These are phyloP conservation scores for Dinoponera quadriceps DNA, from an alignment of 1,140 invertebrate species.

Conservation along the genomic window DNA sequence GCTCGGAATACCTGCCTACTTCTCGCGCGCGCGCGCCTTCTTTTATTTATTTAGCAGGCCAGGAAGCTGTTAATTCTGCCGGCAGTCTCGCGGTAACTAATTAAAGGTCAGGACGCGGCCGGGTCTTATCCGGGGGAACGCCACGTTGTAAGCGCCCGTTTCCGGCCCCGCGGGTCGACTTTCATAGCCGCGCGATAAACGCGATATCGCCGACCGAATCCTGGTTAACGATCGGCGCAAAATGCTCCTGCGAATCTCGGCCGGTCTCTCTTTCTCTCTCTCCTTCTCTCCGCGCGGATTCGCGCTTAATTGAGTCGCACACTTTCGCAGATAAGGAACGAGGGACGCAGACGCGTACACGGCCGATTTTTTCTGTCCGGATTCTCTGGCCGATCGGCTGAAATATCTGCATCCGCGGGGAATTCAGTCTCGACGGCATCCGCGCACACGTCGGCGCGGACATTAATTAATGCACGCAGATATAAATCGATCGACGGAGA, in stretches of 20 bases:
- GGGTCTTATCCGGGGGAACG: slow-evolving; percentile 74
- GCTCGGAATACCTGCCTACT: slow-evolving; percentile 58
- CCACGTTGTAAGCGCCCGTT: slow-evolving; percentile 76
- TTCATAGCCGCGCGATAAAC: slow-evolving; percentile 73
- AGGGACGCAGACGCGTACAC: background rate
- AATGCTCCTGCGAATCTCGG: slow-evolving; percentile 24
- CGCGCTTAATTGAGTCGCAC: slow-evolving; percentile 31
- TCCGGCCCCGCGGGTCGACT: slow-evolving; percentile 75
- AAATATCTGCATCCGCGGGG: background rate
- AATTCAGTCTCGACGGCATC: background rate
- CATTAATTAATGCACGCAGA: background rate
- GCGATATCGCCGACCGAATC: slow-evolving; percentile 59
- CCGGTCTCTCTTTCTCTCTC: slow-evolving; percentile 1
- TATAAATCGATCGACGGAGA: background rate
- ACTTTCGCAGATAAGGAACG: slow-evolving; percentile 32
- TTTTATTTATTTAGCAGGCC: slow-evolving; percentile 83
- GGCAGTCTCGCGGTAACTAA: slow-evolving; percentile 80
- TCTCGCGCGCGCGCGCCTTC: slow-evolving; percentile 67
- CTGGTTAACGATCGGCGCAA: slow-evolving; percentile 8
- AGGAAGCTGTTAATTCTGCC: slow-evolving; percentile 82
- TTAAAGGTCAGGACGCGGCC: slow-evolving; percentile 81
- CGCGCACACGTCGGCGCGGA: background rate
- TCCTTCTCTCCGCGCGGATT: background rate
- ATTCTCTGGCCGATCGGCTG: background rate
- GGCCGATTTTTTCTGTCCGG: background rate